These are phyloP conservation scores for Psilopsiagon aymara DNA, from an alignment of 2,113 vertebrate species.

Conservation along the genomic window DNA sequence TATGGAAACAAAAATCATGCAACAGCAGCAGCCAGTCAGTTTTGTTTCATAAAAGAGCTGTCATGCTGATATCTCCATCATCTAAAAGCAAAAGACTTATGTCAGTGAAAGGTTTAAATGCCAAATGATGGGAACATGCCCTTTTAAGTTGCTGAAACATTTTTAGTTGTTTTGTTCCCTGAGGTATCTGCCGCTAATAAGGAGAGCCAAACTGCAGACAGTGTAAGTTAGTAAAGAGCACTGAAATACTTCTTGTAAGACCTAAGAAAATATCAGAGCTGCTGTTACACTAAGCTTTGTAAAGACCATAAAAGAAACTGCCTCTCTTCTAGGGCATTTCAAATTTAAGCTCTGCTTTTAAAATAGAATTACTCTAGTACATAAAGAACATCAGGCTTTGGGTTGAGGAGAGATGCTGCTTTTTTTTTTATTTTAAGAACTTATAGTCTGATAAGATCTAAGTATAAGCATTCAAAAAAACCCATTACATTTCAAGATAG, in stretches of 20 bases:
- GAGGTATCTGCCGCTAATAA: constrained; percentile 4
- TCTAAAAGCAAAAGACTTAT: not conserved
- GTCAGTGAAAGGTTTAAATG: constrained; percentile 10
- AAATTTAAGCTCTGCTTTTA: not conserved
- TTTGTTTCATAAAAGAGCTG: not conserved
- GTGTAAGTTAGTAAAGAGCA: not conserved
- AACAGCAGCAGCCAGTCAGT: not conserved
- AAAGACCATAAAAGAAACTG: not conserved
- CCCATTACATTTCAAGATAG: not conserved
- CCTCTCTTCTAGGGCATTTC: not conserved
- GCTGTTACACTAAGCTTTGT: not conserved
- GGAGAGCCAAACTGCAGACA: not conserved
- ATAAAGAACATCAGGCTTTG: not conserved
- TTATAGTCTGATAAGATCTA: not conserved
- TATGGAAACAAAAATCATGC: not conserved
- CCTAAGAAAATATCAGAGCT: not conserved
- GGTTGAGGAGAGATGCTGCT: not conserved
- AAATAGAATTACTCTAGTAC: not conserved
- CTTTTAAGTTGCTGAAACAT: not conserved
- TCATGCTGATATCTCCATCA: not conserved
- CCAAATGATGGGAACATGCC: not conserved
- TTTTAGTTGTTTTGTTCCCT: not conserved
- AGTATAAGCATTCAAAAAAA: not conserved
- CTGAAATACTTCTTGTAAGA: not conserved
- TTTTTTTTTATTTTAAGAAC: not conserved